Evolutionary conservation across 2,888 invertebrate species (phyloP), one percentile per base, ranked within the genome.

Genomic region (Rhimphoctona megacephalus): DNA sequence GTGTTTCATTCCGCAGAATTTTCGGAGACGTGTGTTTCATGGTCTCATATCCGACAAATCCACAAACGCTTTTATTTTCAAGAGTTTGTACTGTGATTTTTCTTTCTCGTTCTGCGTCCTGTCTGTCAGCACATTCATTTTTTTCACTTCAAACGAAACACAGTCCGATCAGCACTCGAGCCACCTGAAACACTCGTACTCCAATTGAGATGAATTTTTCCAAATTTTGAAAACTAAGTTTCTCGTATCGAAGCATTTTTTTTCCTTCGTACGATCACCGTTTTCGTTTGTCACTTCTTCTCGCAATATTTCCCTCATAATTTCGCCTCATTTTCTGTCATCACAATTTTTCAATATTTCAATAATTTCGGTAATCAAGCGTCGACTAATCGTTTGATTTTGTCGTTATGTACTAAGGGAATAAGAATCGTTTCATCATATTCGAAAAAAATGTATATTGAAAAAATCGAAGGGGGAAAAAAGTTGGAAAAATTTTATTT

Each of bases 1-100:
- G 69, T 66, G 14, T 70, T 81, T 86, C 66, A 78, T 66, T 81
- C 84, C 84, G 79, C 83, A 81, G 73, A 81, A 49, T 72, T 57
- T 43, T 52, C 54, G 22, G 43, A 61, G 30, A 74, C 87, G 82
- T 61, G 85, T 85, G 85, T 87, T 85, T 85, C 85, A 76, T 81
- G 74, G 52, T 25, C 73, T 74, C 86, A 70, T 79, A 36, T 49
- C 77, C 84, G 73, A 70, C 64, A 67, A 30, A 70, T 78, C 74
- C 69, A 70, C 83, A 61, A 64, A 67, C 43, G 66, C 74, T 36
- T 46, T 70, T 57, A 7, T 57, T 57, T 1, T 57, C 25, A 6
- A 61, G 30, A 61, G 25, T 61, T 30, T 61, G 61, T 61, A 7
- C 61, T 61, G 25, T 11, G 17, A 61, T 25, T 57, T 61, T 30